Percentiles rank a stretch among this genome's conserved stretches.
Evolutionary conservation across 2,888 invertebrate species (phyloP).

Genomic region (Odontocolon sp.): DNA sequence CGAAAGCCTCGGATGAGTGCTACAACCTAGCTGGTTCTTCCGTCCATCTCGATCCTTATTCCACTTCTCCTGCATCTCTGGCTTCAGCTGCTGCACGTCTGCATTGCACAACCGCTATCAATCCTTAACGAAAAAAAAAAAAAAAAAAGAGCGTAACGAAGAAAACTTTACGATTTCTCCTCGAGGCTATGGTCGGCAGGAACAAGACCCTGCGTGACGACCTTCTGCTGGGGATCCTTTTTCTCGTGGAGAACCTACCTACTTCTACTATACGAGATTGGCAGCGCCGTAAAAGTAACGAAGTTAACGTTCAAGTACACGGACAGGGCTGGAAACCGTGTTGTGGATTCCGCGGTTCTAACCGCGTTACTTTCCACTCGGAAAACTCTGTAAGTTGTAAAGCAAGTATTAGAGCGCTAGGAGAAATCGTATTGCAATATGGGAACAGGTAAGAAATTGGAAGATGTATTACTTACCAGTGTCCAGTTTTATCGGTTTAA

Average conservation of each 20-base stretch:
- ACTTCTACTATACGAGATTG: conserved; percentile 53
- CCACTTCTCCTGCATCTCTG: background rate
- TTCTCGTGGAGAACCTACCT: conserved; percentile 22
- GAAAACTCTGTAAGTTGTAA: conserved; percentile 10
- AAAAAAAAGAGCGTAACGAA: conserved; percentile 41
- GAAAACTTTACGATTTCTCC: conserved; percentile 57
- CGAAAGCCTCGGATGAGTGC: conserved; percentile 37
- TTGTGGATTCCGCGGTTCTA: conserved; percentile 35
- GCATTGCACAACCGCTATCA: conserved; percentile 36
- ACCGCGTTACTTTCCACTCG: background rate
- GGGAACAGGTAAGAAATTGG: background rate
- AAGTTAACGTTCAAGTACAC: conserved; percentile 47
- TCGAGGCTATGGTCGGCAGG: conserved; percentile 39
- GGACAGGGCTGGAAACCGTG: conserved; percentile 7
- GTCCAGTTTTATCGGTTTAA: background rate
- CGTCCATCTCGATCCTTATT: conserved; percentile 6
- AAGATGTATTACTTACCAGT: no score
- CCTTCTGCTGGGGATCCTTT: conserved; percentile 36
- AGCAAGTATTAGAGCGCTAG: conserved; percentile 1
- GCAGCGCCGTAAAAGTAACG: conserved; percentile 54
- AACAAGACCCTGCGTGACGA: conserved; percentile 42
- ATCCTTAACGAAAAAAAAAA: conserved; percentile 28
- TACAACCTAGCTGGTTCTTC: conserved; percentile 35
- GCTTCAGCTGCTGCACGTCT: conserved; percentile 18
- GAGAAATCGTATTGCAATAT: background rate